phyloP scores from a whole-genome alignment of 35 echinoderm and acorn worm genomes.

The Acanthaster planci region DNA sequence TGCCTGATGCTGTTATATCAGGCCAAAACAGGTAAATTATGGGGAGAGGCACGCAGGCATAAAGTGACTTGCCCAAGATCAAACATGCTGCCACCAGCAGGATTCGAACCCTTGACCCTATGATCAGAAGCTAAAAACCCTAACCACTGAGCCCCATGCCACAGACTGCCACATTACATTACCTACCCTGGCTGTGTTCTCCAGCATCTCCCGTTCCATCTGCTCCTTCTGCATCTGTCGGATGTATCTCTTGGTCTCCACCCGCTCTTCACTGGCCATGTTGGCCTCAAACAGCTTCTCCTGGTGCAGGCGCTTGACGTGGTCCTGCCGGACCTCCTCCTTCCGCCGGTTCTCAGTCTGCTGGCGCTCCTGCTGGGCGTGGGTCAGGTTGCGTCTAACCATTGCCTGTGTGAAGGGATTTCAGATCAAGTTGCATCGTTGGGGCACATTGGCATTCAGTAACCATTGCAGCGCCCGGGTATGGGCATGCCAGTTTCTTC shows the following conservation, averaged over 20 bases:
- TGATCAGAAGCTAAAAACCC: too few species aligned
- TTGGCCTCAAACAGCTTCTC: slow-evolving; percentile 94
- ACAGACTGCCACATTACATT: too few species aligned
- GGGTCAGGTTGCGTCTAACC: slow-evolving; percentile 84
- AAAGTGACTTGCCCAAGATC: too few species aligned
- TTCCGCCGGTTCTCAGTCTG: slow-evolving; percentile 74
- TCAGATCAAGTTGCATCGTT: neutral
- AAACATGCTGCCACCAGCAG: too few species aligned
- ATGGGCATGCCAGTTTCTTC: too few species aligned
- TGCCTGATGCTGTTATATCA: too few species aligned
- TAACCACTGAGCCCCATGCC: too few species aligned
- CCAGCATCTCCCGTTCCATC: slow-evolving; percentile 69
- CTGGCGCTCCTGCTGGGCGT: slow-evolving; percentile 89
- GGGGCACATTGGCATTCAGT: neutral
- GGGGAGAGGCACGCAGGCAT: too few species aligned
- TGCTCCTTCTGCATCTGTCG: slow-evolving; percentile 69
- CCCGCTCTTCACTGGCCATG: slow-evolving; percentile 96
- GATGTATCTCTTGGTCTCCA: slow-evolving; percentile 85
- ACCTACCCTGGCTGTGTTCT: slow-evolving; percentile 66
- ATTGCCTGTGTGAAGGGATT: slow-evolving; percentile 60
- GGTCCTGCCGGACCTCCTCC: slow-evolving; percentile 85
- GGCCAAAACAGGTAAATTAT: too few species aligned
- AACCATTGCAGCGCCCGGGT: too few species aligned
- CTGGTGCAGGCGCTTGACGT: slow-evolving; percentile 70
- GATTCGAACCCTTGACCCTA: too few species aligned